phyloP scores from a whole-genome alignment of 2,113 vertebrate genomes.

The Parotia lawesii region DNA sequence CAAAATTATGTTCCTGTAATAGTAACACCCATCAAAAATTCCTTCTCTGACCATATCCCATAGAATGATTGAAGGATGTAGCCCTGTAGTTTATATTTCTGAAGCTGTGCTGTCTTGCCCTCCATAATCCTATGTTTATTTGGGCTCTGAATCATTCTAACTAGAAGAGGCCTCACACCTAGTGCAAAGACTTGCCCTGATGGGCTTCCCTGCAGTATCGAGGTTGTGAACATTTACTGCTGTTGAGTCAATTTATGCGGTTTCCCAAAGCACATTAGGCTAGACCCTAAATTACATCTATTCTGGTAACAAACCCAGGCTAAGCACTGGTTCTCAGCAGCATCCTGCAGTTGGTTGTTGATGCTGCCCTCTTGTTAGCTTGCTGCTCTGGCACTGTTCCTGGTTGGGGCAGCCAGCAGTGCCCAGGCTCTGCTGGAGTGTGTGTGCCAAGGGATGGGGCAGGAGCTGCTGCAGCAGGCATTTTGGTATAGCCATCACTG shows the following conservation, averaged over 20 bases:
- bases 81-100: not conserved
- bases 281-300: not conserved
- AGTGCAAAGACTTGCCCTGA: not conserved
- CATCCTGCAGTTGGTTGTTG: not conserved
- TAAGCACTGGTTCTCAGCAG: not conserved
- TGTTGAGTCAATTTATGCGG: not conserved
- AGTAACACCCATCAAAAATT: not conserved
- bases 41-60: not conserved
- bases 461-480: not conserved
- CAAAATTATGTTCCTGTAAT: not conserved
- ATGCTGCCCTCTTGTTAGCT: accelerated
- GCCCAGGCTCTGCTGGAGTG: not conserved
- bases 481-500: not conserved
- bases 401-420: not conserved
- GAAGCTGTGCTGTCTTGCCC: not conserved
- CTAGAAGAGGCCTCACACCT: not conserved
- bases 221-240: not conserved
- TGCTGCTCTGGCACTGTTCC: not conserved
- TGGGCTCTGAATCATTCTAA: not conserved
- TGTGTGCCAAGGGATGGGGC: not conserved
- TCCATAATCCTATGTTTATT: not conserved
- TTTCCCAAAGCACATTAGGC: not conserved
- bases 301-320: not conserved
- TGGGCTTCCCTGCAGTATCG: not conserved
- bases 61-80: not conserved